phyloP scores from a whole-genome alignment of 92 coral and sea anemone genomes.

The Blastomussa wellsi region DNA sequence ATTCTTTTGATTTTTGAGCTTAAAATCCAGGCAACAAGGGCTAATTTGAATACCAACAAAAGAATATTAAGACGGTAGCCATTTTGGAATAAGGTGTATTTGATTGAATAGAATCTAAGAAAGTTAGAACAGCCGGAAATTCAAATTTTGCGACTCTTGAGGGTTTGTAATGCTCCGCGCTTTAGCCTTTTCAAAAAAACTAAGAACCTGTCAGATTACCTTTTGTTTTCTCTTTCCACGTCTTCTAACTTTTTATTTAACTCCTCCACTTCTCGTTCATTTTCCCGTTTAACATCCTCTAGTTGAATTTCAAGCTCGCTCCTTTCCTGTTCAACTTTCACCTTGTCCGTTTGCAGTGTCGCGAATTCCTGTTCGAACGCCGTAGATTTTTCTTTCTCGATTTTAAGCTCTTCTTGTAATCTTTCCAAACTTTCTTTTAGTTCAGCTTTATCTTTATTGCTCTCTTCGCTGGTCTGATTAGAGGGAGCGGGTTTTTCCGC shows the following conservation, averaged over 20 bases:
- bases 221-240: constrained; percentile 65
- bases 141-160: too few species aligned
- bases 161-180: too few species aligned
- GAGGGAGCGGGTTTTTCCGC: background rate
- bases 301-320: constrained; percentile 71
- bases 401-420: constrained; percentile 58
- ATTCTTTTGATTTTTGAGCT: too few species aligned
- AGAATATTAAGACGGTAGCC: too few species aligned
- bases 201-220: constrained; percentile 12
- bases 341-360: constrained; percentile 60
- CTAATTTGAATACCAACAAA: too few species aligned
- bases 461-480: background rate
- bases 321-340: constrained; percentile 75
- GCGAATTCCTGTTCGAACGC: constrained; percentile 63
- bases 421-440: constrained; percentile 58
- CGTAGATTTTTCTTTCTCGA: constrained; percentile 74
- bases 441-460: constrained; percentile 42
- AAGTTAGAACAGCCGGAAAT: too few species aligned
- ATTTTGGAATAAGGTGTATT: too few species aligned
- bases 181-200: background rate
- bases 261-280: constrained; percentile 66
- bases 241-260: constrained; percentile 60
- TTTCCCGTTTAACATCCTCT: constrained; percentile 65
- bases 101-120: too few species aligned
- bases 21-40: too few species aligned